Base-by-base conservation (phyloP, 1,140 invertebrate species). In the Alviniconcha marisindica region DNA sequence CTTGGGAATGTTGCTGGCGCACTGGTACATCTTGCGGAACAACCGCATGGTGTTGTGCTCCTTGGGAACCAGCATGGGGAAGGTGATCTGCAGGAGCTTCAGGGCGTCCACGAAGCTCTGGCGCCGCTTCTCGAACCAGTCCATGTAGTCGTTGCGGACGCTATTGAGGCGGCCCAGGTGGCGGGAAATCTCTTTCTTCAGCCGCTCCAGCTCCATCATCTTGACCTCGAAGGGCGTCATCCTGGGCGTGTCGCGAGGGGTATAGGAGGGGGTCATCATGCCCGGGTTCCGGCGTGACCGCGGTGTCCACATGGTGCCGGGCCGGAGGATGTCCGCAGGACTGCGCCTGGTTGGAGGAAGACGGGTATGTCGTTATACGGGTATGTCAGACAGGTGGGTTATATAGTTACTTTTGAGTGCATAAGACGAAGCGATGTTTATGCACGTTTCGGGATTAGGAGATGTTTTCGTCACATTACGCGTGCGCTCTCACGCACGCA, bases 51-150 rank as follows among this genome's bases (percentile, higher is more conserved):
- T 86, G 33, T 80, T 83, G 2, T 88, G 81, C 18, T 87, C 76
- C n/a, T 73, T 33, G 4, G 86, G 85, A 40, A 88, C 76, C 24
- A 88, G 21, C 40, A 84, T 66, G 0, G 87, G 87, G 24, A 77
- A 82, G 18, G 84, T 76, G 33, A 89, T 73, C 76, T 89, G 88
- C 73, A 89, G 79, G 1, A 89, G 73, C 79, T 88, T 89, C 2
- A 90, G 42, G 18, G 86, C 77, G 40, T 88, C 88, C 15, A 89
- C 40, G 73, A 91, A 89, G n/a, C 85, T 86, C 63, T 87, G 69
- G n/a, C 85, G 79, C 63, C 82, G 81, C 28, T 84, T 66, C 2
- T 86, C 80, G 74, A 91, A 91, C 89, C 89, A 90, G 63, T 90
- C 88, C 66, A 85, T 87, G 84, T 89, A 90, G 2, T 85, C 81